Evolutionary conservation across 1,140 invertebrate genomes (phyloP).

Genomic region (Tetragnatha versicolor): DNA sequence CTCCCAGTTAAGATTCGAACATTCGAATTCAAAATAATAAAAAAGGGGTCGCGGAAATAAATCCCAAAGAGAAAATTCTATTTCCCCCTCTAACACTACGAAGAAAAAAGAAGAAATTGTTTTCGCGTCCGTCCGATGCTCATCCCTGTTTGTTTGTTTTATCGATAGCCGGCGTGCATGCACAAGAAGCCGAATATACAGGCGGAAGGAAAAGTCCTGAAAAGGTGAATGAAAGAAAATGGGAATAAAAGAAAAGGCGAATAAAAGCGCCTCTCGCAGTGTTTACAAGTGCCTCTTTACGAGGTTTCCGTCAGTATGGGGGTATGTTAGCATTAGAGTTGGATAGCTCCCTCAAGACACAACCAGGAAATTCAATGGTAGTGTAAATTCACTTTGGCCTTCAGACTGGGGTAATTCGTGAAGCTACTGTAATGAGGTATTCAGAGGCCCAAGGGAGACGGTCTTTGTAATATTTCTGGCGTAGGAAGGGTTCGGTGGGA

Average conservation of each 20-base stretch:
- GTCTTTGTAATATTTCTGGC: no score
- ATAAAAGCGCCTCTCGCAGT: not conserved
- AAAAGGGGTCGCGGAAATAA: not conserved
- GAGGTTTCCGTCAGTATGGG: not conserved
- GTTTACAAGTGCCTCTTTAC: not conserved
- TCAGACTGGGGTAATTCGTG: no score
- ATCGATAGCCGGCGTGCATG: no score
- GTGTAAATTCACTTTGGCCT: not conserved
- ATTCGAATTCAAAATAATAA: no score
- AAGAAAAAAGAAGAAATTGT: not conserved
- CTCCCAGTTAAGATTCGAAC: not conserved
- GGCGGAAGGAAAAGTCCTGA: not conserved
- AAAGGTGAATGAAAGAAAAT: no score
- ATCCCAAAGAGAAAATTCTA: not conserved
- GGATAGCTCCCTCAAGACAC: not conserved
- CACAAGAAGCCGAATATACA: not conserved
- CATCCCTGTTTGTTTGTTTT: no score
- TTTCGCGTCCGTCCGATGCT: no score
- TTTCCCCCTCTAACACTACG: not conserved
- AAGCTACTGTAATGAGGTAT: no score
- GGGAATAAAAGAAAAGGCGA: not conserved
- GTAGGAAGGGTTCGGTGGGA: no score
- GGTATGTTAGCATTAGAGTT: not conserved
- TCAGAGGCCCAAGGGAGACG: no score
- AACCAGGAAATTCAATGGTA: not conserved